phyloP scores from a whole-genome alignment of 1,140 invertebrate genomes.

The Planococcus citri region DNA sequence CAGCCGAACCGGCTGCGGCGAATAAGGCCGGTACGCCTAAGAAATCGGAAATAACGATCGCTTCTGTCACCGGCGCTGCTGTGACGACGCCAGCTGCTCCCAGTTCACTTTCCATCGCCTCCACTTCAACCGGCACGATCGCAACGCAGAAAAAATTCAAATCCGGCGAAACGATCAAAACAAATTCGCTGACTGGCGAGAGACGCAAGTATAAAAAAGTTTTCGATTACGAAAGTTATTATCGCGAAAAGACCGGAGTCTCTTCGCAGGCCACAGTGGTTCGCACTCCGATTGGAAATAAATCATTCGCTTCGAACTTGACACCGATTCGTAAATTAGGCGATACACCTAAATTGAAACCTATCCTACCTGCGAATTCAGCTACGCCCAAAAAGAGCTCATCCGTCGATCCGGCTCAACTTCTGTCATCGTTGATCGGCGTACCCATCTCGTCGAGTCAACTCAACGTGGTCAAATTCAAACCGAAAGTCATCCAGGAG shows the following conservation, averaged over 20 bases:
- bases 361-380: not conserved
- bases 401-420: not conserved
- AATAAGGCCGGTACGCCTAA: not conserved
- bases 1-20: not conserved
- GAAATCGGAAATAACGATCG: too few species aligned
- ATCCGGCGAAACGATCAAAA: not conserved
- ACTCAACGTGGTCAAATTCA: slow-evolving; percentile 5
- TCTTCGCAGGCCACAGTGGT: not conserved
- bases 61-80: not conserved
- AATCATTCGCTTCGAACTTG: not conserved
- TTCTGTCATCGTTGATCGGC: not conserved
- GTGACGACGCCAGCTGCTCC: not conserved
- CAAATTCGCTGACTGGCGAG: not conserved
- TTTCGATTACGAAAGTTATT: not conserved
- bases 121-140: too few species aligned
- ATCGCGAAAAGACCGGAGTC: not conserved
- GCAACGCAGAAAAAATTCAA: not conserved
- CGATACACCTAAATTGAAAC: not conserved
- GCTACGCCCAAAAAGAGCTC: not conserved
- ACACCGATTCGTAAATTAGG: not conserved
- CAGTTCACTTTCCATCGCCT: not conserved
- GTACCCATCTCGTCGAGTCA: not conserved
- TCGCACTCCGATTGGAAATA: not conserved
- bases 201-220: not conserved
- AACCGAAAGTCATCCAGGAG: slow-evolving; percentile 1